Percentiles rank a stretch among this genome's conserved stretches.
Conservation (phyloP, 2,113 vertebrate genomes). For the Petroica traversi region DNA sequence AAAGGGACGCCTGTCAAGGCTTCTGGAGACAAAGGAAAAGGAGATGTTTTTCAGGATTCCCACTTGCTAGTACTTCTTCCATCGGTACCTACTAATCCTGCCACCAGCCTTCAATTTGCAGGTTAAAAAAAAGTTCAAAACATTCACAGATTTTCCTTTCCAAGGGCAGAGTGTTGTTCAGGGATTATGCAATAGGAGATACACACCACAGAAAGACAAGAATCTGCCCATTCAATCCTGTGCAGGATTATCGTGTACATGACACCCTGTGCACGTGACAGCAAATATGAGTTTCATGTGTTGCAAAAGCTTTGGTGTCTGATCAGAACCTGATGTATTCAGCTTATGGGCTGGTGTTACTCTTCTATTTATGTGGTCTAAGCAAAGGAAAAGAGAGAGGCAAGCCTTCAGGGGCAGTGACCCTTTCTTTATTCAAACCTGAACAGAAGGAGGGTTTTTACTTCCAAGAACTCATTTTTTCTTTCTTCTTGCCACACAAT, state of each 20-base stretch:
- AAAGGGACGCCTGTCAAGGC: not conserved
- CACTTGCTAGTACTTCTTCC: not conserved
- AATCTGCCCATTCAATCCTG: not conserved
- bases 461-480: conserved; percentile 42
- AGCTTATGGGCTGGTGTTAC: not conserved
- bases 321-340: conserved; percentile 36
- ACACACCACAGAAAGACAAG: not conserved
- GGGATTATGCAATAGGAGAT: not conserved
- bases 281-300: not conserved
- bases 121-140: not conserved
- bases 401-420: conserved; percentile 26
- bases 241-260: rapidly evolving
- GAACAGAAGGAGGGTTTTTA: conserved; percentile 42
- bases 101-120: not conserved
- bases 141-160: not conserved
- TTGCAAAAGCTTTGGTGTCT: conserved; percentile 16
- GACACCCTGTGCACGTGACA: not conserved
- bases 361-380: conserved; percentile 45
- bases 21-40: not conserved
- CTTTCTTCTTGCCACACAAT: conserved; percentile 43
- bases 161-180: not conserved
- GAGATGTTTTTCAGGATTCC: not conserved
- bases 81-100: not conserved
- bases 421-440: conserved; percentile 54
- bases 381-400: conserved; percentile 25